Evolutionary conservation across 2,797 vertebrate genomes (phyloP).

Genomic region (Coregonus sp.): DNA sequence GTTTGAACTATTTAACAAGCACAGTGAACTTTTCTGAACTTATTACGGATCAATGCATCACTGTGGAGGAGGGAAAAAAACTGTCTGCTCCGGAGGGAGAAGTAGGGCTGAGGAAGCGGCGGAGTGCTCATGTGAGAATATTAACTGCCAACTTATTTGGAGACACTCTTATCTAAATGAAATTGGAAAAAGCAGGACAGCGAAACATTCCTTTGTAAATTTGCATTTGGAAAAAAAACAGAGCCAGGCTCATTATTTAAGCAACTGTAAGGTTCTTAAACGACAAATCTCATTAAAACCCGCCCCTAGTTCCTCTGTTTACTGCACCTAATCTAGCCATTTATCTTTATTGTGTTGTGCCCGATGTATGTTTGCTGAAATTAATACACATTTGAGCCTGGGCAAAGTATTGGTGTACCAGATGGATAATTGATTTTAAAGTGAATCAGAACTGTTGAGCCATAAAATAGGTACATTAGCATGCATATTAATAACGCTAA

Average conservation of each 20-base stretch:
- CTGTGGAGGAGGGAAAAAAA: constrained; percentile 47
- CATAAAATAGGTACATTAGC: constrained; percentile 68
- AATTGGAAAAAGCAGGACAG: constrained; percentile 65
- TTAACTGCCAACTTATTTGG: constrained; percentile 47
- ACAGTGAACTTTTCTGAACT: constrained; percentile 75
- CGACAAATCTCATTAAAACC: constrained; percentile 63
- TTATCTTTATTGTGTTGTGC: constrained; percentile 67
- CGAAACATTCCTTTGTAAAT: constrained; percentile 62
- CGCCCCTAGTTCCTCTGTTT: constrained; percentile 44
- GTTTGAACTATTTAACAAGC: constrained; percentile 71
- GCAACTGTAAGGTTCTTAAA: constrained; percentile 62
- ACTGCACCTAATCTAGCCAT: constrained; percentile 64
- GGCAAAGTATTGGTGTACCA: constrained; percentile 73
- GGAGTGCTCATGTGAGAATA: constrained; percentile 38
- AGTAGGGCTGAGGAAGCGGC: constrained; percentile 22
- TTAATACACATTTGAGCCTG: constrained; percentile 63
- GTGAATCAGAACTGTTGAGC: constrained; percentile 66
- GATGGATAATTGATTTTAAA: constrained; percentile 71
- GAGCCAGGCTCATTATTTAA: constrained; percentile 66
- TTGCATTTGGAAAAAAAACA: constrained; percentile 63
- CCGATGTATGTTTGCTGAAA: constrained; percentile 68
- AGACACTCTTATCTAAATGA: constrained; percentile 64
- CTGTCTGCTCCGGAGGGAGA: constrained; percentile 68
- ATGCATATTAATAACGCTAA: constrained; percentile 62
- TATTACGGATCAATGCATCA: constrained; percentile 68